Base-by-base conservation (phyloP, 2,888 invertebrate genomes). In the Amphipyra berbera region DNA sequence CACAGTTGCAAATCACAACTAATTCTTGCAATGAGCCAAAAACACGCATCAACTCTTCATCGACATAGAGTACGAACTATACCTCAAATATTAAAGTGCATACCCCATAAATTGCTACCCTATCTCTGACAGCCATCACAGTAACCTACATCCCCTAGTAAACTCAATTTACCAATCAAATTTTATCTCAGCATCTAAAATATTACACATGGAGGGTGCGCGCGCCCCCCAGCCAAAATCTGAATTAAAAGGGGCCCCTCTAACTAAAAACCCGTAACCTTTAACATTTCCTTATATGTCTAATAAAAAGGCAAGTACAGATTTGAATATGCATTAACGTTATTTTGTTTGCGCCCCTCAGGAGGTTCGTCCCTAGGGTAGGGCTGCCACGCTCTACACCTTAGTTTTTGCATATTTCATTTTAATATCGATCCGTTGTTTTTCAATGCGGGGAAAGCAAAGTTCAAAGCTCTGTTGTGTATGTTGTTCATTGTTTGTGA, bases 261-360 rank as follows among this genome's bases (percentile, higher is more conserved):
- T 50, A 52, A 65, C 62, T 76, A 64, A 68, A 72, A 55, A 38
- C 47, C 58, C 49, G 35, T 62, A 72, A 79, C 77, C 71, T 76
- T 76, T 76, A 68, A 68, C 64, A 67, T 79, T 70, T 76, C 44
- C 59, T 52, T 75, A 53, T 68, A 68, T 69, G 70, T 44, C 62
- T 71, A 80, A 76, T 80, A 80, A 75, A 79, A 79, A 79, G 67
- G 61, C 54, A 53, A 49, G 75, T 71, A 73, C 65, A 74, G 70
- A 80, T 80, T 81, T 76, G 76, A 80, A 78, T 80, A 81, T 78
- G 76, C 71, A 80, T 78, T 81, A 80, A 50, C 61, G 56, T 71
- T 78, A 78, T 76, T 79, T 78, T 66, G 79, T 76, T 78, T 78
- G 68, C 64, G 49, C 56, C 78, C 65, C 50, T 77, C 37, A 2